phyloP scores from a whole-genome alignment of 2,888 invertebrate genomes.

The Drosophila dives region DNA sequence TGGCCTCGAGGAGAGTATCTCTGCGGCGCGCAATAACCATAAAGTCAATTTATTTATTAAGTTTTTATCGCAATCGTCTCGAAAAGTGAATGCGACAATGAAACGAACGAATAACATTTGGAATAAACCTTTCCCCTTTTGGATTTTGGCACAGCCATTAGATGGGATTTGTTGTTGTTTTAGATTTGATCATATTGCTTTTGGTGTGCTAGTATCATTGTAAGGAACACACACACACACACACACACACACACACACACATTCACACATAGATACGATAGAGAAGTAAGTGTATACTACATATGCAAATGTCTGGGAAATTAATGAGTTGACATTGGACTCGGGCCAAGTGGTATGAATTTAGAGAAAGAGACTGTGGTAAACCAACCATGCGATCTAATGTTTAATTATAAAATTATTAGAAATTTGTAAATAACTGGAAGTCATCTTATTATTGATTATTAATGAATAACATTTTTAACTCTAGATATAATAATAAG shows the following conservation, averaged over 20 bases:
- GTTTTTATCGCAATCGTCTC: conserved; percentile 79
- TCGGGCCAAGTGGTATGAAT: neutral
- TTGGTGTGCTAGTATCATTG: conserved; percentile 29
- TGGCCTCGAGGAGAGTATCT: conserved; percentile 24
- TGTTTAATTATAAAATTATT: neutral
- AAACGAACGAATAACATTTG: conserved; percentile 42
- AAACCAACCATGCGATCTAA: neutral
- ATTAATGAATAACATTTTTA: neutral
- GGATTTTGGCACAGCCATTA: conserved; percentile 30
- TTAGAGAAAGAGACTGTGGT: neutral
- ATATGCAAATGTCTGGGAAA: conserved; percentile 2
- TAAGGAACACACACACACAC: conserved; percentile 4
- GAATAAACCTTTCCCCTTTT: conserved; percentile 30
- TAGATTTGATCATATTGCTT: conserved; percentile 10
- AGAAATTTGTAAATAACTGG: neutral
- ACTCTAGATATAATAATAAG: neutral
- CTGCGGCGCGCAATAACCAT: conserved; percentile 72
- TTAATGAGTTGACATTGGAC: neutral
- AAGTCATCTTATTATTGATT: neutral
- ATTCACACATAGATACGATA: neutral
- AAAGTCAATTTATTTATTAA: conserved; percentile 80
- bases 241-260: neutral
- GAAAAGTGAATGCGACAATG: conserved; percentile 43
- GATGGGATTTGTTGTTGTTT: conserved; percentile 20
- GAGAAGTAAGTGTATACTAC: neutral